Conservation (phyloP, 2,797 vertebrate genomes). For the Schizothorax lantsangensis region DNA sequence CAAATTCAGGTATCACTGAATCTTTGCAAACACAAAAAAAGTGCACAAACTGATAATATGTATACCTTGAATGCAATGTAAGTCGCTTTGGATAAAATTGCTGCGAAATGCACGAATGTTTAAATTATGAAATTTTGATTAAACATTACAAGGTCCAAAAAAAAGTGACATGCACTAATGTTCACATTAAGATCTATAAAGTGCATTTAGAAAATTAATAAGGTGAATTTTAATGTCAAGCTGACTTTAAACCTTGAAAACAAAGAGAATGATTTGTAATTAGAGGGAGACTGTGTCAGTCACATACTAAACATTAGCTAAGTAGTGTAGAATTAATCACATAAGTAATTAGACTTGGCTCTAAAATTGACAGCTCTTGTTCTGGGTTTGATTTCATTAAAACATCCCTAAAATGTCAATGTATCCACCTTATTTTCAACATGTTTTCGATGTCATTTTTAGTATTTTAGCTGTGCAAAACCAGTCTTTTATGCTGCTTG, state of each 20-base stretch:
- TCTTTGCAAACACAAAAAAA: not conserved
- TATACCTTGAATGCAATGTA: not conserved
- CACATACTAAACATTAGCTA: not conserved
- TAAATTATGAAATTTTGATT: not conserved
- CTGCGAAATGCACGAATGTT: not conserved
- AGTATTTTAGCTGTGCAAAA: not conserved
- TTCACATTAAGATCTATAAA: not conserved
- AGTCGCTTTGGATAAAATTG: not conserved
- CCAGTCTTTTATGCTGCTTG: not conserved
- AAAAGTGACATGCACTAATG: not conserved
- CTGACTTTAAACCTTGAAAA: not conserved
- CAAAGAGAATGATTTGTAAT: not conserved
- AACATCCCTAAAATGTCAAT: not conserved
- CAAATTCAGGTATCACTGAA: slow-evolving; percentile 87
- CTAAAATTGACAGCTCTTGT: not conserved
- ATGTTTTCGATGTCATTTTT: not conserved
- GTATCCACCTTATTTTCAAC: not conserved
- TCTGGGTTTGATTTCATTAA: not conserved
- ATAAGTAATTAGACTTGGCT: not conserved
- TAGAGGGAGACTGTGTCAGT: not conserved
- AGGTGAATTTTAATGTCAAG: not conserved
- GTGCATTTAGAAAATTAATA: not conserved
- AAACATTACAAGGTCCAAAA: not conserved
- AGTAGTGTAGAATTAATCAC: not conserved
- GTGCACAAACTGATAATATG: not conserved